Base-by-base conservation (phyloP, 2,113 vertebrate species). In the Xiphophorus hellerii region DNA sequence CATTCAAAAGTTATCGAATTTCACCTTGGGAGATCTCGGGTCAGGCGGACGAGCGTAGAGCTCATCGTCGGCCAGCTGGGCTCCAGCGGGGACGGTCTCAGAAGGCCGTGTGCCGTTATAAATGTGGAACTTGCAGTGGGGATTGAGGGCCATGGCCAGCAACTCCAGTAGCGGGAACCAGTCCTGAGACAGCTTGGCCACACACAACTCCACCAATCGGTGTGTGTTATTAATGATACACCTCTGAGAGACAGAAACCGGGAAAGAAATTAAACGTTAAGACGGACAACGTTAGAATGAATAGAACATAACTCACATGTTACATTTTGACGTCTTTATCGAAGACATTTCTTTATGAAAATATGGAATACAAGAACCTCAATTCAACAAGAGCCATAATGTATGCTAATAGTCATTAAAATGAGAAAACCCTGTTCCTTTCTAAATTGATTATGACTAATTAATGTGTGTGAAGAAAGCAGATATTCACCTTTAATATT, bases 221-320 rank as follows among this genome's bases (percentile, higher is more conserved):
- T 99, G 98, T 90, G 98, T 99, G 93, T 99, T 99, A 87, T 98
- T 99, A 92, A 99, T 99, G 93, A 99, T 99, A 94, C 98, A 99
- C 86, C 98, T 97, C 98, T 99, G 93, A 85, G 44, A 27, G 51
- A 72, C 28, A 68, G 33, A 65, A 66, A 29, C 14, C 0, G 3
- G 25, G 5, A n/a, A 1, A 65, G 10, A n/a, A 65, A 70, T 60
- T 28, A 64, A 27, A 35, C 3, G 44, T 33, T 29, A 17, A 60
- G 69, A 28, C 28, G 5, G 17, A 44, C 14, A 78, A 14, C 15
- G 14, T 42, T 42, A 15, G 39, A 42, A 42, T 42, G 14, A 42
- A 15, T 14, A 4, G 39, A 13, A 42, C 37, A 39, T 3, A 39
- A 14, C 14, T 13, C 42, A 12, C 42, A 44, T 6, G 44, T 17